Percentiles rank a stretch among this genome's conserved stretches.
Conservation (phyloP, 2,888 invertebrate genomes). For the Chloroclysta siterata region DNA sequence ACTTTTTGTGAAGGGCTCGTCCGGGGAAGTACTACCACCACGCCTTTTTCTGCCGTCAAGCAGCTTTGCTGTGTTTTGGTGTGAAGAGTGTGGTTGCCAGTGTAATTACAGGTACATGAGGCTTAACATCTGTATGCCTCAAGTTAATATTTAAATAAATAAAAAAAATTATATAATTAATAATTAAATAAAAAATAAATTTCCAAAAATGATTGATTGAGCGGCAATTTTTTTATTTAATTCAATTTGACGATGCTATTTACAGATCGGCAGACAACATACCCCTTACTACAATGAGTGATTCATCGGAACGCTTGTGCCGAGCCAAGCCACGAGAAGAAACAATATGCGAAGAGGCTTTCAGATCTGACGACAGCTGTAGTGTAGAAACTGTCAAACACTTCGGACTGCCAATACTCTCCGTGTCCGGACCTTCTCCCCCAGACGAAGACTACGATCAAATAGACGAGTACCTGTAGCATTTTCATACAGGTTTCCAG, state of each 20-base stretch:
- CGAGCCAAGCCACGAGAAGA: slow-evolving; percentile 73
- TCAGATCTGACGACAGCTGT: slow-evolving; percentile 77
- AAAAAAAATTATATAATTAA: no score
- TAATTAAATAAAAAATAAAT: no score
- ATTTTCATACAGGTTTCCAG: slow-evolving; percentile 81
- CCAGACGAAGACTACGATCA: slow-evolving; percentile 88
- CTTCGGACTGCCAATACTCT: slow-evolving; percentile 90
- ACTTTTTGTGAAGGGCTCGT: no score
- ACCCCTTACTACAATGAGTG: slow-evolving; percentile 76
- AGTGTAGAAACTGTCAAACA: slow-evolving; percentile 84
- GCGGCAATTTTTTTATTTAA: no score
- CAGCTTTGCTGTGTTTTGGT: no score
- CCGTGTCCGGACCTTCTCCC: slow-evolving; percentile 92
- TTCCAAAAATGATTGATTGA: no score
- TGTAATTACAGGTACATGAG: no score
- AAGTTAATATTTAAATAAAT: no score
- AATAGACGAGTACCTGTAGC: slow-evolving; percentile 87
- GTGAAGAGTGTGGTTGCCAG: no score
- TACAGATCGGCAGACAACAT: slow-evolving; percentile 81
- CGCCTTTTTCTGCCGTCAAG: no score
- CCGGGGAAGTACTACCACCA: no score
- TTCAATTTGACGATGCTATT: background rate
- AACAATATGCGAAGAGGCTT: slow-evolving; percentile 77
- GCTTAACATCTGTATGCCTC: no score
- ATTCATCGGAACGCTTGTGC: slow-evolving; percentile 82